Base-by-base conservation (phyloP, 2,797 vertebrate species). In the Zalophus californianus region DNA sequence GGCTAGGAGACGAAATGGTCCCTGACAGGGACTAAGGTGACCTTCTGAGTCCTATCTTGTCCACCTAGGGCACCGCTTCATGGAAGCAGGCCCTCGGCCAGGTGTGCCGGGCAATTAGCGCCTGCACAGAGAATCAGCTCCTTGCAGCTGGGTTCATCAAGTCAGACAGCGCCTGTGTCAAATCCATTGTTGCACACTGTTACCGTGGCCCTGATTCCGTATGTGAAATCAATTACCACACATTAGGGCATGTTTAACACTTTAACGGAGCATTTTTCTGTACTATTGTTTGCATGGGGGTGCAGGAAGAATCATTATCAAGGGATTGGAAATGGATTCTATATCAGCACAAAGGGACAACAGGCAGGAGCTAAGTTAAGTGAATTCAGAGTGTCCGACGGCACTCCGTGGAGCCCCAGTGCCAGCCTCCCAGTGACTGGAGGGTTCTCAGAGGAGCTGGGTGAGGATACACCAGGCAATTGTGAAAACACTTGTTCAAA, bases 201-300 rank as follows among this genome's bases (percentile, higher is more conserved):
- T 96, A 97, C 96, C 97, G 97, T 97, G 96, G 97, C 94, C 98
- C 97, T 97, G 98, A 97, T 97, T 95, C 97, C 97, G 72, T 97
- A 98, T 60, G 80, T 95, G 94, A 98, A 98, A 98, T 98, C 97
- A 98, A 98, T 98, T 98, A 98, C 93, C 89, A 91, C 97, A 96
- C 97, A 98, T 98, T 98, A 98, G 97, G 97, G 93, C 96, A 92
- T 86, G 48, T 96, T 98, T 98, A 98, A 98, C 98, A 98, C 97
- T 97, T 93, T 93, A 75, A 62, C 66, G 15, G 70, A 96, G 96
- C 90, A 87, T 98, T 96, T 98, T 98, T 93, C 97, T 0, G 16
- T 96, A 13, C 82, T 23, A 44, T 83, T 97, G 96, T 98, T 98
- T 98, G 96, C 88, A 27, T 13, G 50, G 27, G n/a, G 41, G 86